Evolutionary conservation across 2,113 vertebrate species (phyloP), one percentile per base, ranked within the genome.

Genomic region (Puma concolor): DNA sequence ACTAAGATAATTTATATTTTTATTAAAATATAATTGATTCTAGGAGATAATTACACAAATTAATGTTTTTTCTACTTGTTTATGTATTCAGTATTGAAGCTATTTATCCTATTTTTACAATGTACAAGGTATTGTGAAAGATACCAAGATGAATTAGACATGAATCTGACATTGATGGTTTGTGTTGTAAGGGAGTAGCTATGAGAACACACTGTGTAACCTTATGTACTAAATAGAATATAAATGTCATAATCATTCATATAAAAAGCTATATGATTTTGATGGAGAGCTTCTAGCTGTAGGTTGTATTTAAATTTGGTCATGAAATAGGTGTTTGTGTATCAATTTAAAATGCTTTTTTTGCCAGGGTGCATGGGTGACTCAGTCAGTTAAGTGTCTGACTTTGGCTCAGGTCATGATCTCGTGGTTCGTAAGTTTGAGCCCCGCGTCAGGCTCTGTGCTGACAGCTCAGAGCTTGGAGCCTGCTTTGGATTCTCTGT

Each of bases 261-360:
- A 86, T 66, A 57, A 80, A 88, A 84, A 69, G 11, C 5, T 3
- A 7, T 77, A 1, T 86, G 52, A n/a, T 90, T 94, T 83, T 84
- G 48, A 95, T 89, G 79, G 83, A 83, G 63, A 83, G 44, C 93
- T 93, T 89, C 11, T 54, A 74, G 38, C n/a, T 79, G 1, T 50
- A 57, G 79, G 9, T 87, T 92, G 12, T 71, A 29, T 85, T 97
- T 85, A 54, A 88, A 86, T 91, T 95, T 96, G 71, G 17, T 44
- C 48, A 77, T 93, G 38, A 91, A 67, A 25, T 95, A 14, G 66
- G 11, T 72, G 36, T 81, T 19, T 72, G 3, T 38, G 1, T 79
- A 13, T 83, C 5, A 74, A 9, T 86, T 97, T 90, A 67, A 97
- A 91, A 95, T 71, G 2, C 33, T 85, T 97, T 87, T 88, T 88